These are phyloP conservation scores for Eristalis intricaria DNA, from an alignment of 2,888 invertebrate genomes.

Conservation along the genomic window DNA sequence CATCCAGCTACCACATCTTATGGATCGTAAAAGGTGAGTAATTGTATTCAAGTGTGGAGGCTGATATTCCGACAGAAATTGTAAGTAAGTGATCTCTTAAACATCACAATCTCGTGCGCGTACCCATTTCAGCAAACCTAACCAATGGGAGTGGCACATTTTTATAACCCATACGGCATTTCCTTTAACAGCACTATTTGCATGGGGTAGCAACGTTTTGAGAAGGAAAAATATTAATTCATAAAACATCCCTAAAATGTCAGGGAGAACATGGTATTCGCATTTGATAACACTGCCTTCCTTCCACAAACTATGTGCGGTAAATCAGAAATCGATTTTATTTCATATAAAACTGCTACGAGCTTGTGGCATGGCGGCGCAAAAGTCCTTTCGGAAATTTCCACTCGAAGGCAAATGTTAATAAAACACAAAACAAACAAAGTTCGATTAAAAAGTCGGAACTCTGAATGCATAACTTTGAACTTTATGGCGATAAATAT, in stretches of 20 bases:
- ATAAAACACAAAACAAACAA: constrained; percentile 5
- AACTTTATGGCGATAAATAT: constrained; percentile 38
- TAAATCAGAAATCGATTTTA: constrained; percentile 44
- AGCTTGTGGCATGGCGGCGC: not conserved
- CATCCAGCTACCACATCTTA: not conserved
- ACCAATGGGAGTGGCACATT: not conserved
- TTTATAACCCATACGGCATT: not conserved
- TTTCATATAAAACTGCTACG: not conserved
- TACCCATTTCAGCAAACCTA: not conserved
- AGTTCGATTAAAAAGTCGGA: constrained; percentile 32
- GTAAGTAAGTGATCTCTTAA: not conserved
- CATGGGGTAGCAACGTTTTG: not conserved
- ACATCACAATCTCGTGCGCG: not conserved
- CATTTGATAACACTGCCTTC: not conserved
- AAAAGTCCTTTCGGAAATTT: not conserved
- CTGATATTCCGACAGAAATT: not conserved
- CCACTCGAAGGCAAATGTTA: not conserved
- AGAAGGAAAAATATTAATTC: not conserved
- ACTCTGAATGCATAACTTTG: constrained; percentile 49
- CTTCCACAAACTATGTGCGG: not conserved
- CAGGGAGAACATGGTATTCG: not conserved
- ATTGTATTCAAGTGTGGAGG: not conserved
- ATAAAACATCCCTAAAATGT: constrained; percentile 2
- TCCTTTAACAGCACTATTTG: not conserved
- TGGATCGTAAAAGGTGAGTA: not conserved